Conservation (phyloP, 1,140 invertebrate species). For the Trichonephila clavipes region DNA sequence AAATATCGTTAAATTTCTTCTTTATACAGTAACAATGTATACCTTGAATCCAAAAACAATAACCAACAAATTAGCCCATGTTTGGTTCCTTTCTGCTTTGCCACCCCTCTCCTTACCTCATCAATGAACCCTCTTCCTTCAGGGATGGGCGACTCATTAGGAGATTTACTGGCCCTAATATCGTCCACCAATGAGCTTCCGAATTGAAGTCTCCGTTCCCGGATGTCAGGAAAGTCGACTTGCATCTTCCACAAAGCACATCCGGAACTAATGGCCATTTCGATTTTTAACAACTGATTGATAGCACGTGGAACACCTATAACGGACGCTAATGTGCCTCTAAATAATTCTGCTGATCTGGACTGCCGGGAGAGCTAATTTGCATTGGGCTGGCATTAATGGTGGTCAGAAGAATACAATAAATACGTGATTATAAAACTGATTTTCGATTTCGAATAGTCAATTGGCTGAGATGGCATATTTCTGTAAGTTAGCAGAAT, state of each 20-base stretch:
- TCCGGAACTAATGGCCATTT: slow-evolving; percentile 21
- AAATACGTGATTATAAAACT: background rate
- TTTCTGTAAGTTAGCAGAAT: background rate
- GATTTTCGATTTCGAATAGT: slow-evolving; percentile 18
- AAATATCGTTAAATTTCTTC: no score
- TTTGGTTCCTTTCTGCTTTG: background rate
- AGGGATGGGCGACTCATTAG: slow-evolving; percentile 18
- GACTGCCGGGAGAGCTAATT: background rate
- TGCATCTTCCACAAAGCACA: background rate
- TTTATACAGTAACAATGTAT: no score
- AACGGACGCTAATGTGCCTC: background rate
- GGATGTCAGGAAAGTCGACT: background rate
- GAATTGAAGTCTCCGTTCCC: background rate
- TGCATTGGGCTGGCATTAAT: slow-evolving; percentile 15
- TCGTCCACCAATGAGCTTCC: slow-evolving; percentile 19
- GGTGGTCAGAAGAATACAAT: background rate
- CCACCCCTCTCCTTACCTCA: background rate
- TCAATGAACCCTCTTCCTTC: slow-evolving; percentile 6
- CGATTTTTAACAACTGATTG: slow-evolving; percentile 38
- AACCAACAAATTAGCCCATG: background rate
- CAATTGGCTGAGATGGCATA: background rate
- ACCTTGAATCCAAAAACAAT: no score
- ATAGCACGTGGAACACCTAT: slow-evolving; percentile 34
- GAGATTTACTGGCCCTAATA: slow-evolving; percentile 34
- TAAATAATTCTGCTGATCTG: slow-evolving; percentile 29